Base-by-base conservation (phyloP, 2,888 invertebrate species). In the Tetragnatha montana region DNA sequence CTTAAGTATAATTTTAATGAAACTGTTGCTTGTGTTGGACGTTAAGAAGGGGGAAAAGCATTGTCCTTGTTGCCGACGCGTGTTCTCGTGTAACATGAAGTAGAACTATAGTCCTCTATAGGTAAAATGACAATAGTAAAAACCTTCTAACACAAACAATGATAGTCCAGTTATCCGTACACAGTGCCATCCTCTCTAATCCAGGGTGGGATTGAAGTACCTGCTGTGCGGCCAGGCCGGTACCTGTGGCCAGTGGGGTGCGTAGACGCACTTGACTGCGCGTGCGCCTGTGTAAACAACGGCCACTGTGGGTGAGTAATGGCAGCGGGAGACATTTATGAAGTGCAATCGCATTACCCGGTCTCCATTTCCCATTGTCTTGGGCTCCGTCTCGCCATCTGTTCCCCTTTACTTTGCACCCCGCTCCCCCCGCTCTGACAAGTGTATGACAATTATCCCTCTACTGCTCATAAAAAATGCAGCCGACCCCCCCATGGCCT, bases 281-380 rank as follows among this genome's bases (percentile, higher is more conserved):
- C 71, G 71, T 82, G 87, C 78, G 85, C 81, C 21, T 73, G 60
- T 78, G 70, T 83, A 88, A 84, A 80, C 79, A 84, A 80, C 71
- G 79, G 80, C 84, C 51, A 74, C 80, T 88, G 88, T 47, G 81
- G 86, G 87, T 90, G 90, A 90, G 87, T 90, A 90, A 90, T 88
- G 83, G 87, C 78, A 70, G 47, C 50, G 76, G 87, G 84, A 86
- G 90, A 84, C 84, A 81, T 90, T 90, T 90, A 90, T 90, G 90
- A 88, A 90, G 90, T 90, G 76, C 87, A 90, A 90, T 90, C 87
- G 87, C 81, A 90, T 90, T 90, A 90, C 87, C 89, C 69, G 89
- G 87, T 86, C 89, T 90, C 89, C 86, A 90, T 90, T 86, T 78
- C 75, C 83, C 82, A 90, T 90, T 90, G 89, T 90, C 89, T 90